Evolutionary conservation across 2,888 invertebrate genomes (phyloP), one percentile per base, ranked within the genome.

Genomic region (Leucozona laternaria): DNA sequence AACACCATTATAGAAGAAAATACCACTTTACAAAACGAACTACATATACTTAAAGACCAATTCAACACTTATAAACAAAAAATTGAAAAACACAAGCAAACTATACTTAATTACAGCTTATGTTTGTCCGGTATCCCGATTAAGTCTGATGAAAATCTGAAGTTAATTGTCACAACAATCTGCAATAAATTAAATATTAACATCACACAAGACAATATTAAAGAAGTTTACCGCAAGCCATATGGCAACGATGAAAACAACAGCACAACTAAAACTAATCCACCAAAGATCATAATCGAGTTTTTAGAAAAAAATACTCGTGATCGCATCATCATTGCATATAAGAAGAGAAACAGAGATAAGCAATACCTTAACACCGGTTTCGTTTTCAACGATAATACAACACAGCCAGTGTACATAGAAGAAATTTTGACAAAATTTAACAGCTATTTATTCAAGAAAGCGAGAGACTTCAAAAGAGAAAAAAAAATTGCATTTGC

Each of bases 221-320:
- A 20, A 34, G 57, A 58, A 58, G n/a, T 31, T 31, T 57, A 57
- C 5, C 57, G 28, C 10, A 57, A 57, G 10, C 31, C 31, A 17
- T 5, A 57, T 7, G 10, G n/a, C n/a, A n/a, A 11, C 57, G 34
- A 58, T 4, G 57, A 58, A 58, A 58, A 58, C 57, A 58, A 58
- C 3, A 31, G 31, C 31, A 2, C 31, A 11, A 55, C 28, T 48
- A 1, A 48, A 48, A 53, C 53, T 34, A 58, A 58, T 11, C 57
- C 57, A 58, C 57, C 34, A 58, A 58, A 31, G 11, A 57, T 57
- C 6, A 10, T 57, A 2, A 28, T 55, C 13, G 55, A 55, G n/a
- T 55, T 57, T 4, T 57, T 57, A 2, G 31, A 57, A 34, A 57
- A 34, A 34, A 57, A 8, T 11, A 34, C 57, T 57, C 57, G 57